phyloP scores from a whole-genome alignment of 2,888 invertebrate species.

The Ellobium chinense region DNA sequence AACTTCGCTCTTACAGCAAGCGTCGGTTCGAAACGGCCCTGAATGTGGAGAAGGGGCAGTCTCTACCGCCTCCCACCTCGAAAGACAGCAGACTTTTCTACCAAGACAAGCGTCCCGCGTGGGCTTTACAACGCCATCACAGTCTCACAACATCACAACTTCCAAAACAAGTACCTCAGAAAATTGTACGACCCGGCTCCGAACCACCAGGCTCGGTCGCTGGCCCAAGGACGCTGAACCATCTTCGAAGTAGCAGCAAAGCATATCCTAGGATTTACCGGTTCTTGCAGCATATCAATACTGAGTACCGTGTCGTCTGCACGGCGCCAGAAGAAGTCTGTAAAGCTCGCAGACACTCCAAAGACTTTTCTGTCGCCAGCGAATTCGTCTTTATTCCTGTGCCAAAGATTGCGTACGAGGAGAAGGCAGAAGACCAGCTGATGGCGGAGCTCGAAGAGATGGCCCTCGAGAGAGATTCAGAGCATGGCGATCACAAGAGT shows the following conservation, averaged over 20 bases:
- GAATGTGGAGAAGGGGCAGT: not conserved
- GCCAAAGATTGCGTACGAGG: not conserved
- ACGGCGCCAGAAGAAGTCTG: not conserved
- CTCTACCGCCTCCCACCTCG: too few relatives aligned
- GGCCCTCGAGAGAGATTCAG: not conserved
- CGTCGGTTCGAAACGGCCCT: constrained; percentile 4
- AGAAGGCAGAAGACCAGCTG: not conserved
- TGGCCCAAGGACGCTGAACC: not conserved
- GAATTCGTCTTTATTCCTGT: constrained; percentile 9
- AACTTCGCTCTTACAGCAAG: not conserved
- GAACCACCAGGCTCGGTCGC: not conserved
- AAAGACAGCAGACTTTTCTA: not conserved
- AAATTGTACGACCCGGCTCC: not conserved
- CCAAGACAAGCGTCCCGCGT: not conserved
- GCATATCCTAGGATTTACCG: not conserved
- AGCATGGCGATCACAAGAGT: too few relatives aligned
- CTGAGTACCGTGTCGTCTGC: constrained; percentile 18
- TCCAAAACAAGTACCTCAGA: not conserved
- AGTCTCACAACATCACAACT: not conserved
- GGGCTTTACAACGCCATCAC: not conserved
- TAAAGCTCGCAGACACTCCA: not conserved
- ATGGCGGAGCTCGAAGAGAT: not conserved
- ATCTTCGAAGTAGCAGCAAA: not conserved
- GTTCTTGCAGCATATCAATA: not conserved
- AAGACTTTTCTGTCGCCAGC: not conserved